Conservation (phyloP, 2,113 vertebrate species). For the Lontra canadensis region DNA sequence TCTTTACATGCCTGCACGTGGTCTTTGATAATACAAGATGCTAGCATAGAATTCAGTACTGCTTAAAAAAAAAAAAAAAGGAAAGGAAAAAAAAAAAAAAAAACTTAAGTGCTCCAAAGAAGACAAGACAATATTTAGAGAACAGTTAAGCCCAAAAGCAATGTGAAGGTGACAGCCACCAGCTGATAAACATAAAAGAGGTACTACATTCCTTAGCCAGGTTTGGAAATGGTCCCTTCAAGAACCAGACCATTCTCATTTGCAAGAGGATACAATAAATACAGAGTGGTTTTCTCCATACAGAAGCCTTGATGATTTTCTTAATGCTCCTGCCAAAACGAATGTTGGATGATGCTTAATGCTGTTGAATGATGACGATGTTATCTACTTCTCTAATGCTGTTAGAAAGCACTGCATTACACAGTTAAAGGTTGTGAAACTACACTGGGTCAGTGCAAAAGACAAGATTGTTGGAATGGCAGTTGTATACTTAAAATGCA, state of each 20-base stretch:
- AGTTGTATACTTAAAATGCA: background rate
- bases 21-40: conserved; percentile 39
- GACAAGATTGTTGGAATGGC: background rate
- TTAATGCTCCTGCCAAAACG: background rate
- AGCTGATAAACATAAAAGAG: conserved; percentile 33
- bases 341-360: background rate
- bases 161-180: background rate
- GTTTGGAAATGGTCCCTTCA: conserved; percentile 2
- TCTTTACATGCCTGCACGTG: background rate
- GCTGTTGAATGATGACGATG: background rate
- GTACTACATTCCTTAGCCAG: background rate
- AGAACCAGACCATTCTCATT: conserved; percentile 1
- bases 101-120: background rate
- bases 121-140: conserved; percentile 49
- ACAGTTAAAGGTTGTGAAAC: background rate
- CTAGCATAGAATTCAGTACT: background rate
- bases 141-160: conserved; percentile 12
- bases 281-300: background rate
- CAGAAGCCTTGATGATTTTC: background rate
- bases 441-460: background rate
- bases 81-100: background rate
- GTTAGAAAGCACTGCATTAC: background rate
- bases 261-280: background rate
- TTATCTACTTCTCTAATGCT: background rate
- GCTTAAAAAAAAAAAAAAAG: background rate